Percentiles rank a stretch among this genome's conserved stretches.
phyloP scores from a whole-genome alignment of 1,140 invertebrate species.

The Aphelinus atriplicis region DNA sequence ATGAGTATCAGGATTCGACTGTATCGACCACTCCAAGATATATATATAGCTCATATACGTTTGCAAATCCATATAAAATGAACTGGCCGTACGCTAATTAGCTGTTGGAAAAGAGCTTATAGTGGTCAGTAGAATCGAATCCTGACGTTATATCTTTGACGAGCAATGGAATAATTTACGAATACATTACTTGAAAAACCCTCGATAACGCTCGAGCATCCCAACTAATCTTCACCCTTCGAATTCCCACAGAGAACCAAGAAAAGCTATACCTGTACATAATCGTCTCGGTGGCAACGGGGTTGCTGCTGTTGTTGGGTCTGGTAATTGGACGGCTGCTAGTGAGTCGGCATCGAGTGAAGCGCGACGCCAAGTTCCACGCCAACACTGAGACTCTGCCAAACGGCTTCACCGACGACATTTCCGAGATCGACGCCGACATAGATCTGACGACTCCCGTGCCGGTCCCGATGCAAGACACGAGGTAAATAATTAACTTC shows the following conservation, averaged over 20 bases:
- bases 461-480: conserved; percentile 66
- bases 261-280: conserved; percentile 83
- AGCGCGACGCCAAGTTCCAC: conserved; percentile 67
- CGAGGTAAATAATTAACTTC: conserved; percentile 50
- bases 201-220: background rate
- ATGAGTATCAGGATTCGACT: no score
- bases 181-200: background rate
- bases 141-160: background rate
- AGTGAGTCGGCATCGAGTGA: conserved; percentile 70
- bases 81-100: no score
- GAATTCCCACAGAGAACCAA: conserved; percentile 73
- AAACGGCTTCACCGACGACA: conserved; percentile 77
- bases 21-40: no score
- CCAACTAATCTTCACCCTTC: no score
- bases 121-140: background rate
- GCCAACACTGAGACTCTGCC: conserved; percentile 71
- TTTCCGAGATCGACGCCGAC: conserved; percentile 78
- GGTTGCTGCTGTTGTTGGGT: conserved; percentile 74
- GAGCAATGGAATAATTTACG: background rate
- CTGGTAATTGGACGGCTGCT: conserved; percentile 75
- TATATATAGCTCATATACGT: no score
- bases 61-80: no score
- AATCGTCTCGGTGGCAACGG: conserved; percentile 75
- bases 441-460: conserved; percentile 74
- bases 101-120: no score